Conservation (phyloP, 2,888 invertebrate genomes). For the Craniophora ligustri region DNA sequence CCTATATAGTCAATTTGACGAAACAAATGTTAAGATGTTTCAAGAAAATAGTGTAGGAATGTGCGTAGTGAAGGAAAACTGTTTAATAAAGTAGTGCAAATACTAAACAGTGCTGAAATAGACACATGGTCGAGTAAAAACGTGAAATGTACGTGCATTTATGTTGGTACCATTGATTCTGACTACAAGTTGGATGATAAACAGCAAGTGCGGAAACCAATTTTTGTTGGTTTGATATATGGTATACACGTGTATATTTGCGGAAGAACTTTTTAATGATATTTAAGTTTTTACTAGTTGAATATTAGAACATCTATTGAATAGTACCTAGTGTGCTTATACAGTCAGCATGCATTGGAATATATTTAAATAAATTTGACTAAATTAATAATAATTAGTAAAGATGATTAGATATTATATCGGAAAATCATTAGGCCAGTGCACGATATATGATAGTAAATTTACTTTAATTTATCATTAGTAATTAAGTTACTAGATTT, state of each 20-base stretch:
- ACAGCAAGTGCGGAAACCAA: neutral
- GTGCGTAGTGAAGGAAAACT: conserved; percentile 40
- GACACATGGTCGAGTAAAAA: conserved; percentile 2
- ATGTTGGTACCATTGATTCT: conserved; percentile 9
- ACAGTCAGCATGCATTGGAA: conserved; percentile 49
- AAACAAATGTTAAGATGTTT: conserved; percentile 7
- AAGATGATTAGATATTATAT: conserved; percentile 8
- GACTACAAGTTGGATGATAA: conserved; percentile 11
- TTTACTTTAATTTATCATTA: conserved; percentile 11
- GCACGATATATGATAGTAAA: conserved; percentile 37
- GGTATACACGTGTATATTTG: conserved; percentile 9
- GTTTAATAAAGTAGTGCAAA: conserved; percentile 34
- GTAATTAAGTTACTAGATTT: conserved; percentile 13
- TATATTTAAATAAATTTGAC: conserved; percentile 1
- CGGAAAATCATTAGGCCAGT: conserved; percentile 49
- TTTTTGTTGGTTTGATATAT: too few species aligned
- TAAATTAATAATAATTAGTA: neutral
- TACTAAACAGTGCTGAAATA: conserved; percentile 27
- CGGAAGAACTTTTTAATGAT: neutral
- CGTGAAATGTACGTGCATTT: conserved; percentile 28
- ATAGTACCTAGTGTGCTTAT: conserved; percentile 18
- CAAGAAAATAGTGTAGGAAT: conserved; percentile 18
- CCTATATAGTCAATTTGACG: conserved; percentile 7
- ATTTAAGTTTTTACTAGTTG: too few species aligned
- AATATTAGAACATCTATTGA: too few species aligned